Conservation (phyloP, 2,113 vertebrate species). For the Leptocoma aspasia region DNA sequence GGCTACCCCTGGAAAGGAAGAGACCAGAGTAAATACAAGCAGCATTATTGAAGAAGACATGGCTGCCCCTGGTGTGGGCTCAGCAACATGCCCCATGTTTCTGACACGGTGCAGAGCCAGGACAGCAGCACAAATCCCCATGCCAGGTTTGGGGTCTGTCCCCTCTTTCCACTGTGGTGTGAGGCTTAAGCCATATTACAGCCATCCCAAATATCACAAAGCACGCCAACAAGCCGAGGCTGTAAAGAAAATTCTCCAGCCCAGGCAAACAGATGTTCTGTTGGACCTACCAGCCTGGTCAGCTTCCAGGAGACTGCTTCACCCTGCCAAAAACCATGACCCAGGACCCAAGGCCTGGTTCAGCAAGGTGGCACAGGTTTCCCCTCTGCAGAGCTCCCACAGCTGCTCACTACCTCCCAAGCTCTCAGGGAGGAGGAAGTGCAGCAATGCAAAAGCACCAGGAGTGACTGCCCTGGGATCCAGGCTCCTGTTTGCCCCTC, state of each 20-base stretch:
- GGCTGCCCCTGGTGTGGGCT: not conserved
- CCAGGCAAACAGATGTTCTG: not conserved
- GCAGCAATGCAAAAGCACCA: not conserved
- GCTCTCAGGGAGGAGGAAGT: not conserved
- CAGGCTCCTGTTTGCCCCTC: not conserved
- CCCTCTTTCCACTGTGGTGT: not conserved
- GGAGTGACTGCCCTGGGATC: not conserved
- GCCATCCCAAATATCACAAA: not conserved
- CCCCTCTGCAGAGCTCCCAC: not conserved
- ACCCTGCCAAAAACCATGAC: not conserved
- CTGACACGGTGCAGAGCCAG: rapidly evolving
- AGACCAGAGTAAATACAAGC: not conserved
- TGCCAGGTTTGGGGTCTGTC: not conserved
- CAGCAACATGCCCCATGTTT: not conserved
- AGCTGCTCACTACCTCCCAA: not conserved
- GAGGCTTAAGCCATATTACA: not conserved
- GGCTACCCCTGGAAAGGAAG: not conserved
- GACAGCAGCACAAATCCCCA: not conserved
- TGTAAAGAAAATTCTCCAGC: not conserved
- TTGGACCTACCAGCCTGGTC: not conserved
- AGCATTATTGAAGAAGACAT: not conserved
- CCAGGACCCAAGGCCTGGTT: not conserved
- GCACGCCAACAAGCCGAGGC: not conserved
- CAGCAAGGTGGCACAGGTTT: rapidly evolving
- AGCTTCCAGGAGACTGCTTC: not conserved